Base-by-base conservation (phyloP, 2,113 vertebrate genomes). In the Notarius quadriscutis region DNA sequence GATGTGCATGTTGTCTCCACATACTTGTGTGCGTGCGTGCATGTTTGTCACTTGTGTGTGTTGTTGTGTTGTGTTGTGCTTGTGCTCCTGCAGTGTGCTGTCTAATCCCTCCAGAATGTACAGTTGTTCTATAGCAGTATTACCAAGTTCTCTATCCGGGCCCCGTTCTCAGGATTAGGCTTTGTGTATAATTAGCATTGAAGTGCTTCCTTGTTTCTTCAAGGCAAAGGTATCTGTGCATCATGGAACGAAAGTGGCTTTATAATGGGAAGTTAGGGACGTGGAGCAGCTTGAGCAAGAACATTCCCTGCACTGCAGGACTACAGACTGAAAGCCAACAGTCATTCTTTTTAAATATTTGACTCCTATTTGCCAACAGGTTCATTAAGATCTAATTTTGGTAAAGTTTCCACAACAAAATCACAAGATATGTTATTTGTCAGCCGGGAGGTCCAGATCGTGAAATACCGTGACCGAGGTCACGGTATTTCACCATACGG, bases 71-170 rank as follows among this genome's bases (percentile, higher is more conserved):
- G 79, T 83, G 71, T 60, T 58, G 27, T 86, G 84, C 69, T 30
- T 78, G 83, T 78, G 86, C 81, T 67, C 27, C 22, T 84, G 86
- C 86, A 18, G 2, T 62, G 85, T 87, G n/a, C 50, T n/a, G 81
- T 67, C 79, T 83, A 50, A 78, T 77, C 71, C 57, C 50, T 71
- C 48, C 57, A 62, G 80, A 87, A 83, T 77, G 80, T 75, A 55
- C 77, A 83, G 63, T 87, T 72, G 41, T 55, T 11, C 69, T 25
- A 7, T 53, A 51, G 62, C 53, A 7, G 7, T 71, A 57, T 53
- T 71, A 57, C 51, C 20, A 34, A 8, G 62, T 41, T 27, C n/a
- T 34, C 85, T 53, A n/a, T 48, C 34, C 41, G 14, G 77, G 51
- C 51, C 12, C 41, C 34, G 1, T 72, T 87, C 11, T 55, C n/a